These are phyloP conservation scores for Seriola aureovittata DNA, from an alignment of 2,113 vertebrate species.

Conservation along the genomic window DNA sequence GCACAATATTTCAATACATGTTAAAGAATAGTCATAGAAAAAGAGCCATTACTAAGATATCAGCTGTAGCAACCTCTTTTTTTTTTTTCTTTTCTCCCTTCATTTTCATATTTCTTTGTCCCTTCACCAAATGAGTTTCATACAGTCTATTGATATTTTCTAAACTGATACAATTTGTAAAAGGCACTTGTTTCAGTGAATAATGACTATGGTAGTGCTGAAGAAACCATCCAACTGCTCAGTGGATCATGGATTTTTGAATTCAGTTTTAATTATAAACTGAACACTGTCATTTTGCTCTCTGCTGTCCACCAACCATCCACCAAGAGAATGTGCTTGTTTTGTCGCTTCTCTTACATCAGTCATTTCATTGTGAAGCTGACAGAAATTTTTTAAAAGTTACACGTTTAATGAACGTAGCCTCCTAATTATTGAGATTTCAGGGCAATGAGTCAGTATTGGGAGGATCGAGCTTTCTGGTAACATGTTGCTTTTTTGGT, in stretches of 20 bases:
- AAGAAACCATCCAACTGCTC: conserved; percentile 2
- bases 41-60: conserved; percentile 1
- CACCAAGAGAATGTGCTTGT: not conserved
- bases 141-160: not conserved
- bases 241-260: not conserved
- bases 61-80: not conserved
- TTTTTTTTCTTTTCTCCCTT: not conserved
- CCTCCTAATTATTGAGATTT: too few species aligned
- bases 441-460: too few species aligned
- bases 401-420: not conserved
- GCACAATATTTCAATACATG: not conserved
- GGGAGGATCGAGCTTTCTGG: too few species aligned
- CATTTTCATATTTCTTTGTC: not conserved
- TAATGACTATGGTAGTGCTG: not conserved
- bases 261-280: conserved; percentile 12
- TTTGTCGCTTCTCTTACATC: not conserved
- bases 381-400: not conserved
- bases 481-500: too few species aligned
- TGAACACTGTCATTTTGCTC: not conserved
- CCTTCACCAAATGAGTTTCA: not conserved
- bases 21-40: not conserved
- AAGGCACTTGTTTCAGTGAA: conserved; percentile 1
- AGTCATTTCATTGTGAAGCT: not conserved
- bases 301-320: not conserved
- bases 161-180: not conserved